phyloP scores from a whole-genome alignment of 2,113 vertebrate genomes.

The Syrmaticus mikado region DNA sequence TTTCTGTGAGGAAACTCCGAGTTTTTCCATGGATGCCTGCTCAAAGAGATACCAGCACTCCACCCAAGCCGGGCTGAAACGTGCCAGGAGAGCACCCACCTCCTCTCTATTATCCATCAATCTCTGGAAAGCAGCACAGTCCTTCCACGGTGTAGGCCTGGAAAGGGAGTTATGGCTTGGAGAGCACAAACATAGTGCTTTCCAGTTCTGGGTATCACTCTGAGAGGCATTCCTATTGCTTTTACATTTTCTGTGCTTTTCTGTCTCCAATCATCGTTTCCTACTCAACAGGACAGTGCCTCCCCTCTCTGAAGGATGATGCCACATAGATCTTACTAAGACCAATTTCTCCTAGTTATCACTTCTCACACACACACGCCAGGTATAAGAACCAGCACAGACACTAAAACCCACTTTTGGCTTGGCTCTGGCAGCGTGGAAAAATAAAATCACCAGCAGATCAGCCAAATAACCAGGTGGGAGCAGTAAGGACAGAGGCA shows the following conservation, averaged over 20 bases:
- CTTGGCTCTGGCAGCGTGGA: background rate
- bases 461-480: slow-evolving; percentile 44
- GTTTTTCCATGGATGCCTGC: background rate
- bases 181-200: background rate
- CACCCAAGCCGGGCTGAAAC: background rate
- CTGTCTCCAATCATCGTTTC: background rate
- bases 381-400: slow-evolving; percentile 31
- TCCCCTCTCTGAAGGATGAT: background rate
- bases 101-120: background rate
- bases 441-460: slow-evolving; percentile 49
- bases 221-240: background rate
- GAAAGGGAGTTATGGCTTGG: background rate
- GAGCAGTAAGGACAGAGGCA: slow-evolving; percentile 19
- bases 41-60: background rate
- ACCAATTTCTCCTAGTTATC: background rate
- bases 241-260: background rate
- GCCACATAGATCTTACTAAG: background rate
- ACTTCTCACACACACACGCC: background rate
- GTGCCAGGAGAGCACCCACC: background rate
- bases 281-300: background rate
- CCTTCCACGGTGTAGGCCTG: background rate
- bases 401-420: background rate
- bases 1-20: background rate
- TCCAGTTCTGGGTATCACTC: background rate
- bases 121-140: background rate